Evolutionary conservation across 2,888 invertebrate species (phyloP), one percentile per base, ranked within the genome.

Genomic region (Drosophila paramelanica): DNA sequence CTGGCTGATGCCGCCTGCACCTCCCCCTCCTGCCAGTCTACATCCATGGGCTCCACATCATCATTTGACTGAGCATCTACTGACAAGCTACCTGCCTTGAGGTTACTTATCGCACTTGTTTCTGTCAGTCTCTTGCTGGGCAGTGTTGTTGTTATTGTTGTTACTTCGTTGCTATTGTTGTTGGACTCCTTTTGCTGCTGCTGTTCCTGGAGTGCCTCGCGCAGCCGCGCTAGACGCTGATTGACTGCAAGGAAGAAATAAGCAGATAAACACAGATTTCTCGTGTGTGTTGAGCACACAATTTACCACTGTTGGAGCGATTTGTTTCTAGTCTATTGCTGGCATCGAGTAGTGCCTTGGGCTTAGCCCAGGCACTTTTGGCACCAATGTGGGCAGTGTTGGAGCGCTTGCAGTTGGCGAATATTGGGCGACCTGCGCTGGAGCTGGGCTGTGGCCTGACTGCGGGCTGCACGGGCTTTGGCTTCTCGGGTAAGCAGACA

Each of bases 41-140:
- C 17, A 38, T 91, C 91, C 91, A 91, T 91, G 10, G 88, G 62
- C 11, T 75, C 74, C 0, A n/a, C 36, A 3, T 55, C 61, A 13
- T 55, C 31, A 13, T 43, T 36, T 11, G 36, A 4, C 2, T 7
- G 13, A 36, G 5, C 33, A 6, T 11, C 8, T 1, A 1, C 20
- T 2, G 51, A 41, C 23, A 33, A 11, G 7, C 13, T 8, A 0
- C 2, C 39, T 8, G 6, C 2, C 20, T 36, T 43, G 5, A 3
- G 5, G 17, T 17, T 38, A 3, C 20, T 33, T 31, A 41, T 11
- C 8, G 51, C 42, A 41, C 36, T 17, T 7, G 17, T 42, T 25
- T 45, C 23, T 38, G 23, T 27, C 43, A 43, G 36, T 11, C 56
- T 43, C 5, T 43, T 45, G 52, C 7, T 38, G 11, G 10, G 14